phyloP scores from a whole-genome alignment of 1,140 invertebrate species.

The Atta texana region DNA sequence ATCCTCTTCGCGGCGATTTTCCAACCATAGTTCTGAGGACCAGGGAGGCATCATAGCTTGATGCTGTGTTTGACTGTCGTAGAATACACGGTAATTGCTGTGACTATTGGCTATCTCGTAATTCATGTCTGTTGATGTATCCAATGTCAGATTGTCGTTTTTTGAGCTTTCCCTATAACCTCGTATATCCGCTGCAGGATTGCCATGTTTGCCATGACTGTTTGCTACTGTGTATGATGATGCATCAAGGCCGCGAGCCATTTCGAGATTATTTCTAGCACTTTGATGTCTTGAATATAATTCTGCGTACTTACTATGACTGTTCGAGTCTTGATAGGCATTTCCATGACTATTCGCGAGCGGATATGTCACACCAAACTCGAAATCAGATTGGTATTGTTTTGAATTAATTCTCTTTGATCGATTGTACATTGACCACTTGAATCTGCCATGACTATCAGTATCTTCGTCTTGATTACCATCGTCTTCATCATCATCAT shows the following conservation, averaged over 20 bases:
- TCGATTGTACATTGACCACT: constrained; percentile 27
- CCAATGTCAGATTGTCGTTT: constrained; percentile 59
- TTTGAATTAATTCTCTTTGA: neutral
- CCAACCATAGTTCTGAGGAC: constrained; percentile 51
- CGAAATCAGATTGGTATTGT: constrained; percentile 26
- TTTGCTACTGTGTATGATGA: constrained; percentile 71
- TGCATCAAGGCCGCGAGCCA: constrained; percentile 14
- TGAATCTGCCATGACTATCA: constrained; percentile 56
- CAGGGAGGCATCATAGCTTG: constrained; percentile 32
- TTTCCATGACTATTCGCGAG: constrained; percentile 77
- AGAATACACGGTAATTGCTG: constrained; percentile 77
- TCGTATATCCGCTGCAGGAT: constrained; percentile 56
- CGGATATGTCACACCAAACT: constrained; percentile 66
- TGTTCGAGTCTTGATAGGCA: constrained; percentile 70
- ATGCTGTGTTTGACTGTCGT: constrained; percentile 74
- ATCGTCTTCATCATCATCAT: constrained; percentile 53
- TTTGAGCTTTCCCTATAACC: constrained; percentile 44
- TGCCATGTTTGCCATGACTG: constrained; percentile 75
- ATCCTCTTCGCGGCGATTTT: neutral
- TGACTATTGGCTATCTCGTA: constrained; percentile 80
- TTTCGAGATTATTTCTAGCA: constrained; percentile 35
- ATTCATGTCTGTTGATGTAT: constrained; percentile 43
- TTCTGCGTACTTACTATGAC: constrained; percentile 71
- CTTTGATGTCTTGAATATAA: constrained; percentile 40
- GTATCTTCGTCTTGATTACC: constrained; percentile 30